A percentile compares a stretch with the other conserved stretches of the same genome.
These are phyloP conservation scores for Cyrtorhinus lividipennis DNA, from an alignment of 1,140 invertebrate genomes.

Conservation along the genomic window DNA sequence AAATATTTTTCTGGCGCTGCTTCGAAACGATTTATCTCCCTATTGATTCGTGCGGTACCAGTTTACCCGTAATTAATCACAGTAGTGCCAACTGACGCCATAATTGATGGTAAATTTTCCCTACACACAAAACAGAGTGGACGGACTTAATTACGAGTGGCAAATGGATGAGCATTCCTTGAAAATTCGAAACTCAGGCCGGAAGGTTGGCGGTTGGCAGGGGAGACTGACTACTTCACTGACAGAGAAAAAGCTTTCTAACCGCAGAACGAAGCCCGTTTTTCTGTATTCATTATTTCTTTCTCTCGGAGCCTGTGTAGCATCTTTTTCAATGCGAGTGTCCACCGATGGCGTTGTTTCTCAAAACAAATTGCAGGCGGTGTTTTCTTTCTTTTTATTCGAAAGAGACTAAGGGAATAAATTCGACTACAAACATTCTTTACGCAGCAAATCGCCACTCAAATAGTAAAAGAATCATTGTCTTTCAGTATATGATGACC, in stretches of 20 bases:
- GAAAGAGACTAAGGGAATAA: too few relatives aligned
- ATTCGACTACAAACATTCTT: too few relatives aligned
- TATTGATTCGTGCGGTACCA: neutral
- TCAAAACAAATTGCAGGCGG: too few relatives aligned
- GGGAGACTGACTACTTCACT: neutral
- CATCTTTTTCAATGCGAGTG: too few relatives aligned
- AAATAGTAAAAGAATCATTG: too few relatives aligned
- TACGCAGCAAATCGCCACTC: too few relatives aligned
- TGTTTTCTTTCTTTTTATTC: too few relatives aligned
- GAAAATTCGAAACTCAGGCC: neutral
- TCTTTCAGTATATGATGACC: too few relatives aligned
- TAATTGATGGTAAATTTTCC: constrained; percentile 16
- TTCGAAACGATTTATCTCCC: constrained; percentile 3
- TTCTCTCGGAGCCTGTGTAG: neutral
- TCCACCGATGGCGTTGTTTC: too few relatives aligned
- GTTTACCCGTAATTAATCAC: constrained; percentile 12
- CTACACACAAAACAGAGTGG: neutral
- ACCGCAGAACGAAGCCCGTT: neutral
- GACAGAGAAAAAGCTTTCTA: neutral
- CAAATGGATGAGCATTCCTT: constrained; percentile 5
- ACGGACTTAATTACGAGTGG: neutral
- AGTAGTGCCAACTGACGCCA: constrained; percentile 16
- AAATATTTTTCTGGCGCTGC: too few relatives aligned
- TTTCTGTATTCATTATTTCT: neutral
- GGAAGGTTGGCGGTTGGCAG: too few relatives aligned